These are phyloP conservation scores for Apis florea DNA, from an alignment of 1,140 invertebrate species.

Conservation along the genomic window DNA sequence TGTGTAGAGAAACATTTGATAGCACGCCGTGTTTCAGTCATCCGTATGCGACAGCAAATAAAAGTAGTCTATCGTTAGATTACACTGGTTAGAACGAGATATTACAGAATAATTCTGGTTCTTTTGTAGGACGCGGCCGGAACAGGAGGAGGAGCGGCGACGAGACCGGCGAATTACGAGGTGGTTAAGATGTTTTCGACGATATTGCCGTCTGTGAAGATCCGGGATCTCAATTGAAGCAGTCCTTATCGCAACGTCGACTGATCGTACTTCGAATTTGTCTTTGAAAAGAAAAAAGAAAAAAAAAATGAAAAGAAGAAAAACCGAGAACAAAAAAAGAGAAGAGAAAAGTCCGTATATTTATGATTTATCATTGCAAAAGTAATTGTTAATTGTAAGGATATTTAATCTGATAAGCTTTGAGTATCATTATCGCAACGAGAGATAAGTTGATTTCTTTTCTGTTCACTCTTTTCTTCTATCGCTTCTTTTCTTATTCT, in stretches of 20 bases:
- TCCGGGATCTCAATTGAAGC: neutral
- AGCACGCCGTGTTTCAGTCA: neutral
- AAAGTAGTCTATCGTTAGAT: constrained; percentile 7
- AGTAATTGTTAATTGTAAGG: constrained; percentile 30
- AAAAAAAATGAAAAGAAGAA: neutral
- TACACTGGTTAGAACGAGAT: constrained; percentile 5
- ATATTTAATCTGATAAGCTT: constrained; percentile 42
- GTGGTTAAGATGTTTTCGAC: constrained; percentile 54
- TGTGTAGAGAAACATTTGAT: neutral
- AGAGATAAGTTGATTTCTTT: constrained; percentile 18
- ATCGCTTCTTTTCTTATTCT: neutral
- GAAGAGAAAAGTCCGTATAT: neutral
- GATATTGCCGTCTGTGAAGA: constrained; percentile 29
- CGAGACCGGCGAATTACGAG: constrained; percentile 69
- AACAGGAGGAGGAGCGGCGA: constrained; percentile 70
- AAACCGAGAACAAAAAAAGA: neutral
- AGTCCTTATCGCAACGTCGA: neutral
- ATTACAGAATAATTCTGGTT: constrained; percentile 39
- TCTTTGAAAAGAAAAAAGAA: no score
- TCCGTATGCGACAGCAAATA: neutral
- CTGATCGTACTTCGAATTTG: neutral
- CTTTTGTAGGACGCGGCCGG: constrained; percentile 73
- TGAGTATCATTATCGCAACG: constrained; percentile 8
- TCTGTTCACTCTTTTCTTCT: neutral
- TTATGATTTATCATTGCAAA: constrained; percentile 21